Evolutionary conservation across 2,113 vertebrate genomes (phyloP), one percentile per base, ranked within the genome.

Genomic region (Callospermophilus lateralis): DNA sequence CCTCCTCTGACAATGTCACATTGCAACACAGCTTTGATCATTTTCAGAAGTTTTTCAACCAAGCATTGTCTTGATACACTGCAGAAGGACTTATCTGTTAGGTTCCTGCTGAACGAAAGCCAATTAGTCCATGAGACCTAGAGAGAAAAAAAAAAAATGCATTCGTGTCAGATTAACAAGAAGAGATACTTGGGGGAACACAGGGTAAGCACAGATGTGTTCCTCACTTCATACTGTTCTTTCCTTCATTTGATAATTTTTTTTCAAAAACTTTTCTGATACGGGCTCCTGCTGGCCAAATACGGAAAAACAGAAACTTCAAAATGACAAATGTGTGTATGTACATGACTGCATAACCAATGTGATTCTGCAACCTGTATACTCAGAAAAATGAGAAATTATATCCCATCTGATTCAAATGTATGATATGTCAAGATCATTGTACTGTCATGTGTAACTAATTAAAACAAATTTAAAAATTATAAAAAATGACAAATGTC

Each of bases 81-180:
- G 95, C 37, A 89, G 67, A 88, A 78, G 87, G 42, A 61, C 90
- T 97, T 83, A 37, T 98, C 93, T 93, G 84, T 94, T 89, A 97
- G 70, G 92, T 88, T 96, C 72, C 88, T 24, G 98, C 94, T 81
- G 96, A 98, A 96, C 32, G 93, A 94, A 0, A 97, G 65, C 90
- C 95, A 95, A 73, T 97, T 92, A 98, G 73, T 96, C 96, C 98
- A 96, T 74, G 11, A 95, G 97, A 98, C 96, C 99, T 99, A 84
- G 4, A 79, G 51, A 96, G 55, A 39, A 63, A 87, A 92, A 42
- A 45, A 45, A 45, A 45, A 45, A 45, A 92, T 3, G 85, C 11
- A 30, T 39, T 45, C 17, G 17, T 6, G n/a, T 89, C 42, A 97
- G 48, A 81, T 20, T 72, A 55, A 89, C 74, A 77, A 74, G 78